These are phyloP conservation scores for Galerucella calmariensis DNA, from an alignment of 2,888 invertebrate genomes.

Conservation along the genomic window DNA sequence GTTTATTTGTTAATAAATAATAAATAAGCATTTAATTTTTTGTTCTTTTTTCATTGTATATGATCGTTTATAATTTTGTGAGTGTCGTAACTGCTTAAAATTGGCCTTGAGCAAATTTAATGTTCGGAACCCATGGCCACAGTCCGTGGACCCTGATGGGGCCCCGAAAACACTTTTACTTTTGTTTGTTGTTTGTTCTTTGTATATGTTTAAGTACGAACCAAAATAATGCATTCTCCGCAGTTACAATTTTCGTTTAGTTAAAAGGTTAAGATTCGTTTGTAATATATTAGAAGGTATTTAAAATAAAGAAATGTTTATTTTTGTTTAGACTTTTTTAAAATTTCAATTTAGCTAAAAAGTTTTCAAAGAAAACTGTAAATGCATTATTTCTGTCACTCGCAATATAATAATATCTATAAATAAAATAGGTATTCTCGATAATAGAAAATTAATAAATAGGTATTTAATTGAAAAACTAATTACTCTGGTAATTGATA, in stretches of 20 bases:
- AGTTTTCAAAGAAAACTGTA: too few species aligned
- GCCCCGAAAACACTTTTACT: constrained; percentile 44
- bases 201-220: constrained; percentile 31
- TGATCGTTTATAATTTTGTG: background rate
- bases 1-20: too few species aligned
- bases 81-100: constrained; percentile 36
- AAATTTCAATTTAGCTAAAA: too few species aligned
- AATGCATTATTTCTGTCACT: too few species aligned
- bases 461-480: too few species aligned
- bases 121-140: constrained; percentile 28
- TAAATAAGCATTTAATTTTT: too few species aligned
- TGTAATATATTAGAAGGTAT: background rate
- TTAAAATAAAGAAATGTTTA: too few species aligned
- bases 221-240: constrained; percentile 20
- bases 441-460: too few species aligned
- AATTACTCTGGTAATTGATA: background rate
- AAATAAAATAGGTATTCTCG: too few species aligned
- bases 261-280: background rate
- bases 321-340: too few species aligned
- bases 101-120: constrained; percentile 33
- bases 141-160: constrained; percentile 38
- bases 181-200: constrained; percentile 34
- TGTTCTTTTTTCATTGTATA: background rate
- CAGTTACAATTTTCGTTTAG: constrained; percentile 9
- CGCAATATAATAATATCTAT: too few species aligned